These are phyloP conservation scores for Dicrostonyx torquatus DNA, from an alignment of 2,797 vertebrate species.

Conservation along the genomic window DNA sequence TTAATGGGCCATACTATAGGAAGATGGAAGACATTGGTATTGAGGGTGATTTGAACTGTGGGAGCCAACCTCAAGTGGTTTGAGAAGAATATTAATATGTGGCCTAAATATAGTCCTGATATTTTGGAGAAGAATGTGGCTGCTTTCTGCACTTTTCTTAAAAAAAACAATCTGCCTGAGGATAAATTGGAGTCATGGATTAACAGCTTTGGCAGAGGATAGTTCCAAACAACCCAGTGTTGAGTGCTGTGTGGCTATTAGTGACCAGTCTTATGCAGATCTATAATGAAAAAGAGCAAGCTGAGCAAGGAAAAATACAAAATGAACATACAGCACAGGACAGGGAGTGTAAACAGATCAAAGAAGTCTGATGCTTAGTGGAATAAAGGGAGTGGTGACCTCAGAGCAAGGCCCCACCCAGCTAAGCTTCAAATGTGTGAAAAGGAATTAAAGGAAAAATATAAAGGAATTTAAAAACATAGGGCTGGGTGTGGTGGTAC, in stretches of 20 bases:
- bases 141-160: background rate
- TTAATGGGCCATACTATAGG: background rate
- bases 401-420: background rate
- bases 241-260: background rate
- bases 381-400: background rate
- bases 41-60: background rate
- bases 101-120: background rate
- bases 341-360: background rate
- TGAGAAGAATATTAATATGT: background rate
- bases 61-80: background rate
- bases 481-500: background rate
- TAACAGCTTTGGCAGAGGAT: background rate
- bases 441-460: background rate
- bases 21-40: background rate
- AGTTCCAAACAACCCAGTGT: background rate
- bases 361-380: background rate
- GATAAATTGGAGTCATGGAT: background rate
- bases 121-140: background rate
- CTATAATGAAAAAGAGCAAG: background rate
- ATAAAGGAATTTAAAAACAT: background rate
- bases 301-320: background rate
- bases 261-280: background rate
- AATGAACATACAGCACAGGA: background rate
- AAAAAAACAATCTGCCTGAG: background rate
- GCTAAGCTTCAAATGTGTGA: background rate